Percentiles rank a stretch among this genome's conserved stretches.
phyloP scores from a whole-genome alignment of 2,797 vertebrate species.

The Oreochromis grahami region DNA sequence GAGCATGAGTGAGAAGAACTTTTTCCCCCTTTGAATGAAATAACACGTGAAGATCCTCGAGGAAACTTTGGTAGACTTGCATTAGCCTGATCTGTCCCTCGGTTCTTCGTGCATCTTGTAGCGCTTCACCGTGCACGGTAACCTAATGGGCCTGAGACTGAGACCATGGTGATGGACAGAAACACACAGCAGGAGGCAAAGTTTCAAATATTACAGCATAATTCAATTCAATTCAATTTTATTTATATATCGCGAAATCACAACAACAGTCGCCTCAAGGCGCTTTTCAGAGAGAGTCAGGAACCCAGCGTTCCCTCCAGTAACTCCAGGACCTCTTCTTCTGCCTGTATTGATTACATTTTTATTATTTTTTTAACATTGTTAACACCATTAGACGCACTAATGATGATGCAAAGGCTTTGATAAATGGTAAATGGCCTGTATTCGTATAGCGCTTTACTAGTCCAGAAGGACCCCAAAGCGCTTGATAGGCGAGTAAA shows the following conservation, averaged over 20 bases:
- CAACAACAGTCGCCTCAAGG: too few relatives aligned
- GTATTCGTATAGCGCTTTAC: too few relatives aligned
- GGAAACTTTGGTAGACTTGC: not conserved
- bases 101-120: not conserved
- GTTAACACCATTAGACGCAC: not conserved
- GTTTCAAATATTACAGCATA: not conserved
- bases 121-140: accelerated
- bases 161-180: not conserved
- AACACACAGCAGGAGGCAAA: not conserved
- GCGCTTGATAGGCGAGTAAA: not conserved
- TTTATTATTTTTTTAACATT: not conserved
- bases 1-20: not conserved
- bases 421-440: too few relatives aligned
- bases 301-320: not conserved
- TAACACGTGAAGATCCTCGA: accelerated
- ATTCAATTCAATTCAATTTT: too few relatives aligned
- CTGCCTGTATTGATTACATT: accelerated
- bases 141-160: not conserved
- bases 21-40: not conserved
- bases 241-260: too few relatives aligned
- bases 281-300: not conserved
- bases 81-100: not conserved
- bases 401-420: not conserved
- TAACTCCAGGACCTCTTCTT: not conserved
- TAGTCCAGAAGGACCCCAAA: too few relatives aligned